These are phyloP conservation scores for Brachionus calyciflorus DNA, from an alignment of 1,140 invertebrate species.

Conservation along the genomic window DNA sequence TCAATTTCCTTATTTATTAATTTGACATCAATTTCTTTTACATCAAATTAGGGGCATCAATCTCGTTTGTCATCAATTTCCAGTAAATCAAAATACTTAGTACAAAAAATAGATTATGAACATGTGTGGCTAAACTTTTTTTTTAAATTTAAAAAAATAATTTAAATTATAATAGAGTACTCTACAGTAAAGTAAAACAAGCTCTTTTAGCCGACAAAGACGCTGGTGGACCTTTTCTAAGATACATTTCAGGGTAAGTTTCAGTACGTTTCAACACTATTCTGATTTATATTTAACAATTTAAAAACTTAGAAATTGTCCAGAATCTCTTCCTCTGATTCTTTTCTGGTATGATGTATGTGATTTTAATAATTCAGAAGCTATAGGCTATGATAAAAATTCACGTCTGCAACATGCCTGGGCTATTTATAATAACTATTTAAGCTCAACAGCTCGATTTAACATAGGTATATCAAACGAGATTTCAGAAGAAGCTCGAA, in stretches of 20 bases:
- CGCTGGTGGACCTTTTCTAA: slow-evolving; percentile 57
- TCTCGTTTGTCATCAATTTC: too few species aligned
- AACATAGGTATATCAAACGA: slow-evolving; percentile 14
- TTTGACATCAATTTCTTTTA: too few species aligned
- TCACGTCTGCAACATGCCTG: slow-evolving; percentile 57
- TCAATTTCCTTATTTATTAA: too few species aligned
- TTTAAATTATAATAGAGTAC: slow-evolving; percentile 2
- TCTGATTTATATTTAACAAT: neutral
- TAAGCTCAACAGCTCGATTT: slow-evolving; percentile 48
- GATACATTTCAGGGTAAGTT: slow-evolving; percentile 29
- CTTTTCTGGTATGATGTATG: slow-evolving; percentile 46
- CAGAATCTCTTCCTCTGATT: slow-evolving; percentile 29
- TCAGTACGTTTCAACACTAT: neutral
- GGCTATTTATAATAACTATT: slow-evolving; percentile 57
- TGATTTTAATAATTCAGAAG: slow-evolving; percentile 26
- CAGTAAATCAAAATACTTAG: too few species aligned
- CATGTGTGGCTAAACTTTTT: slow-evolving; percentile 48
- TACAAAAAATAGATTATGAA: slow-evolving; percentile 46
- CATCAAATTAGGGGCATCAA: too few species aligned
- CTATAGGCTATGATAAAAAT: slow-evolving; percentile 51
- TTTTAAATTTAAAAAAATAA: neutral
- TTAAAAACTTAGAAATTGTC: neutral
- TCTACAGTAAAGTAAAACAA: slow-evolving; percentile 53
- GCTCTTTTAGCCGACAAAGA: slow-evolving; percentile 55
- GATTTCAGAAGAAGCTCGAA: neutral